Evolutionary conservation across 1,140 invertebrate species (phyloP), one percentile per base, ranked within the genome.

Genomic region (Probaryconus sp.): DNA sequence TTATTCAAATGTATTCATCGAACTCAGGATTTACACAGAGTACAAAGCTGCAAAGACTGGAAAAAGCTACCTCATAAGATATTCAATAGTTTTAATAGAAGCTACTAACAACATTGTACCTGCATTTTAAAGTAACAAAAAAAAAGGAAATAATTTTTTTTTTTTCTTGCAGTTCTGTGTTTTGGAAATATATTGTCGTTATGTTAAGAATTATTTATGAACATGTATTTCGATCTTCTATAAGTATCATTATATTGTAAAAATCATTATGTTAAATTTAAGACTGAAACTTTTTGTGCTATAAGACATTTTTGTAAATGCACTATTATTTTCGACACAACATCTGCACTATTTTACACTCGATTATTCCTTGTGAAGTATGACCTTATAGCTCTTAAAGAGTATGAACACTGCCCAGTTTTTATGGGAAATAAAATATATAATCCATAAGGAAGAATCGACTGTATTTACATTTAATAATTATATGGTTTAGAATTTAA

Each of bases 1-100:
- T 69, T 69, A 69, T 69, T 60, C 28, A 58, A 9, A 30, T 1
- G 24, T 24, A 37, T 14, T 3, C 2, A 16, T 3, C 1, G 6
- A 17, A 21, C 13, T 17, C 24, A 26, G 30, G 53, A 24, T 17
- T 35, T 26, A 17, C 30, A 7, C 9, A 55, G 38, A 65, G 51
- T 69, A 69, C 65, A 69, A 69, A 65, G 28, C 17, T 65, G 20
- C 37, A 14, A 55, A 69, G 65, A 68, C 65, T 69, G 47, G 30
- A 37, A 53, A 38, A 35, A 60, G 37, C 10, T 69, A 68, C 51
- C 43, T 68, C 53, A 56, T 67, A 67, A 6, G 43, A 50, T 37
- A 42, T 31, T 30, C 33, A n/a, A 48, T 55, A 45, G 14, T 18
- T 35, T 53, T 7, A 53, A n/a, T n/a, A n/a, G n/a, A 45, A 53